Percentiles rank a stretch among this genome's conserved stretches.
Evolutionary conservation across 2,888 invertebrate species (phyloP).

Genomic region (Hypolimnas misippus): DNA sequence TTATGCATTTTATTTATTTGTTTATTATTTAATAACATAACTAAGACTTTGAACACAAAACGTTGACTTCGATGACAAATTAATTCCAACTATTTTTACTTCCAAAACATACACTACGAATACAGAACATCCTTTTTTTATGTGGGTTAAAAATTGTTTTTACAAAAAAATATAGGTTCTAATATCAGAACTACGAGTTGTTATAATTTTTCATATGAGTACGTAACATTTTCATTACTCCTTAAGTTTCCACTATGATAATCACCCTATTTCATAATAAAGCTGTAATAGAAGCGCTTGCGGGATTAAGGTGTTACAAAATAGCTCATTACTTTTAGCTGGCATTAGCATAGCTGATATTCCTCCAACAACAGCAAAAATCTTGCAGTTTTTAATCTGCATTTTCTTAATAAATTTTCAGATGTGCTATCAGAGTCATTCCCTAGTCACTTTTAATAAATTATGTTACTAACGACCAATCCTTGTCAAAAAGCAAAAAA

Average conservation of each 20-base stretch:
- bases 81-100: no score
- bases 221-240: neutral
- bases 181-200: no score
- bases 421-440: neutral
- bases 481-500: no score
- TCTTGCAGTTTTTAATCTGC: neutral
- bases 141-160: no score
- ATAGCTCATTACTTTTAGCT: conserved; percentile 1
- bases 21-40: neutral
- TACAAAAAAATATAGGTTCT: no score
- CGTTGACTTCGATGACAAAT: no score
- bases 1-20: neutral
- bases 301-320: neutral
- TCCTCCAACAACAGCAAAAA: neutral
- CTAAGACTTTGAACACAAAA: neutral
- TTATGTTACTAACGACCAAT: no score
- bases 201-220: neutral
- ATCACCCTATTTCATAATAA: neutral
- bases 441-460: no score
- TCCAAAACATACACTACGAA: no score
- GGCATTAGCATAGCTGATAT: neutral
- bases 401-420: neutral
- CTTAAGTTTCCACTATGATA: neutral
- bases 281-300: neutral
- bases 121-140: no score